Conservation (phyloP, 2,888 invertebrate species). For the Nomada flava region DNA sequence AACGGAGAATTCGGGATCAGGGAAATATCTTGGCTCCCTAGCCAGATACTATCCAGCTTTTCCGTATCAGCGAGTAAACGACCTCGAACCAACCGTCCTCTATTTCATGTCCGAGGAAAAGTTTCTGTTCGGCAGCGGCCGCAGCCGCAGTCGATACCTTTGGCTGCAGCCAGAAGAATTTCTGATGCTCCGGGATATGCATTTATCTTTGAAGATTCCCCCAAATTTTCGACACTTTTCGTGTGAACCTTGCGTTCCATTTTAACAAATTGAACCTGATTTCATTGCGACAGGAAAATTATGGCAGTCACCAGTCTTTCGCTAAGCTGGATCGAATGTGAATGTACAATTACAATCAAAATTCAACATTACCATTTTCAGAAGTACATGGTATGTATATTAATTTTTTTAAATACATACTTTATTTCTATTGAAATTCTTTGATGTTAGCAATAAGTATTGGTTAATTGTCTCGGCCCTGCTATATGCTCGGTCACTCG, state of each 20-base stretch:
- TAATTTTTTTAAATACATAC: too few species aligned
- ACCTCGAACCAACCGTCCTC: conserved; percentile 74
- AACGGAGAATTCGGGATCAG: conserved; percentile 52
- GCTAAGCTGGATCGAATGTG: too few species aligned
- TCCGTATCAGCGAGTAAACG: conserved; percentile 81
- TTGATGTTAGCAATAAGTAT: too few species aligned
- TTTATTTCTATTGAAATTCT: too few species aligned
- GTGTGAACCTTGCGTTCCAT: background rate
- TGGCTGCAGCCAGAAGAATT: conserved; percentile 31
- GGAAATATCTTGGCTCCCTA: conserved; percentile 76
- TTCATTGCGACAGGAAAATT: too few species aligned
- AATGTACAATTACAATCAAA: too few species aligned
- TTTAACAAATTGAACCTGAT: background rate
- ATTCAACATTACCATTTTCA: too few species aligned
- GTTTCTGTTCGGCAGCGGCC: conserved; percentile 67
- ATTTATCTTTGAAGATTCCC: background rate
- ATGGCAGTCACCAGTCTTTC: too few species aligned
- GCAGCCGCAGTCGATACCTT: conserved; percentile 56
- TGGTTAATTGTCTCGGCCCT: too few species aligned
- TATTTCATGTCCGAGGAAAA: conserved; percentile 78
- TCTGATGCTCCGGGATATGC: conserved; percentile 30
- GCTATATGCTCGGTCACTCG: too few species aligned
- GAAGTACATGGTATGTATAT: too few species aligned
- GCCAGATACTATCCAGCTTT: conserved; percentile 79
- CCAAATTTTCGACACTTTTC: conserved; percentile 12